phyloP scores from a whole-genome alignment of 2,797 vertebrate species.

The Mormyrus hasselquistii region DNA sequence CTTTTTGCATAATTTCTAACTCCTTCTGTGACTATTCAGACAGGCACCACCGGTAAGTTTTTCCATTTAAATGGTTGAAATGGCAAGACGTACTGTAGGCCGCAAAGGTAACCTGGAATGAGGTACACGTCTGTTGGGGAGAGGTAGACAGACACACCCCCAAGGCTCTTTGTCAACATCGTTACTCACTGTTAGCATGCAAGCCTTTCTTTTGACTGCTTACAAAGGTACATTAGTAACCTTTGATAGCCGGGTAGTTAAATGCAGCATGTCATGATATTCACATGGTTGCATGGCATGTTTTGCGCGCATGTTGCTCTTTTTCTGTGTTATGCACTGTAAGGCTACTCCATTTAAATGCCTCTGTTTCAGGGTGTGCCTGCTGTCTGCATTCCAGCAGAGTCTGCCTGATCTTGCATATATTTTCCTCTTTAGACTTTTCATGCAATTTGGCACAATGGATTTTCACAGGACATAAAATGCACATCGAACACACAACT shows the following conservation, averaged over 20 bases:
- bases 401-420: background rate
- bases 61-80: background rate
- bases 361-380: background rate
- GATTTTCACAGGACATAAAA: conserved; percentile 9
- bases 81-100: background rate
- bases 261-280: background rate
- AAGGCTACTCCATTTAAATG: background rate
- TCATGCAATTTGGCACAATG: conserved; percentile 1
- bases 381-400: background rate
- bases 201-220: background rate
- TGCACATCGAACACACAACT: background rate
- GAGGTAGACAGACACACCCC: background rate
- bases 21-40: background rate
- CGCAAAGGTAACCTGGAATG: background rate
- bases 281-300: background rate
- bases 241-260: background rate
- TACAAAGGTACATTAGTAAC: background rate
- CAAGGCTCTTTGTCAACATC: background rate
- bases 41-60: background rate
- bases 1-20: background rate
- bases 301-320: background rate
- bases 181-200: background rate
- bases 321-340: background rate
- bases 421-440: background rate
- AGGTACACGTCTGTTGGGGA: background rate